Conservation (phyloP, 2,797 vertebrate genomes). For the Lepilemur septentrionalis region DNA sequence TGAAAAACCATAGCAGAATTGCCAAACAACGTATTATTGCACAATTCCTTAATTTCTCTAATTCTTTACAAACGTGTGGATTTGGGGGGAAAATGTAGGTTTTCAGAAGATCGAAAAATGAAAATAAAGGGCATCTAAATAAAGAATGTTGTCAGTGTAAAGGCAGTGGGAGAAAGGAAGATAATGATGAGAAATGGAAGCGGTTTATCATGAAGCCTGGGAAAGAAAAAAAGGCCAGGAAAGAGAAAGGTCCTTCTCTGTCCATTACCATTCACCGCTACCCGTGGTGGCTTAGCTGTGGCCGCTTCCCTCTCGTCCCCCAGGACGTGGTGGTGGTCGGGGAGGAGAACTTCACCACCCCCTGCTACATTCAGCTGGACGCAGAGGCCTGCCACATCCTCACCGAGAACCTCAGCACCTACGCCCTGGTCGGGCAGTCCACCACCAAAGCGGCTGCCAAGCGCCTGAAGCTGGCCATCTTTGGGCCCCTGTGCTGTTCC, state of each 20-base stretch:
- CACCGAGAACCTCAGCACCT: conserved; percentile 95
- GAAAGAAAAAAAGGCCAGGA: not conserved
- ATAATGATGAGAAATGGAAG: not conserved
- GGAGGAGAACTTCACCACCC: conserved; percentile 97
- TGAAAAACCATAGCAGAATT: not conserved
- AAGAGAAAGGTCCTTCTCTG: no score
- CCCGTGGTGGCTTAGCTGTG: accelerated
- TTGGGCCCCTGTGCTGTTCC: conserved; percentile 93
- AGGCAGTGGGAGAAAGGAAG: not conserved
- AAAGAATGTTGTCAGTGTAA: not conserved
- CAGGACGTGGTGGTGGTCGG: conserved; percentile 97
- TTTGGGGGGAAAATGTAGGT: not conserved
- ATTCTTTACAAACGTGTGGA: not conserved
- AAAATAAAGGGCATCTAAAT: not conserved
- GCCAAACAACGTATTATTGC: not conserved
- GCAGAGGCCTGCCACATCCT: conserved; percentile 96
- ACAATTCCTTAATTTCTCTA: not conserved
- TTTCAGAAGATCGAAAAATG: not conserved
- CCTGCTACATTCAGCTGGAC: conserved; percentile 97
- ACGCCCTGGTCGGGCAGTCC: conserved; percentile 94
- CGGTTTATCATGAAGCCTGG: not conserved
- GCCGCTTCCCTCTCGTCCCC: not conserved
- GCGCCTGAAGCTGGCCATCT: conserved; percentile 96
- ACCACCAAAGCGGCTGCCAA: conserved; percentile 93
- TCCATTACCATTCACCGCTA: accelerated